Evolutionary conservation across 2,113 vertebrate genomes (phyloP), one percentile per base, ranked within the genome.

Genomic region (Bufo gargarizans): DNA sequence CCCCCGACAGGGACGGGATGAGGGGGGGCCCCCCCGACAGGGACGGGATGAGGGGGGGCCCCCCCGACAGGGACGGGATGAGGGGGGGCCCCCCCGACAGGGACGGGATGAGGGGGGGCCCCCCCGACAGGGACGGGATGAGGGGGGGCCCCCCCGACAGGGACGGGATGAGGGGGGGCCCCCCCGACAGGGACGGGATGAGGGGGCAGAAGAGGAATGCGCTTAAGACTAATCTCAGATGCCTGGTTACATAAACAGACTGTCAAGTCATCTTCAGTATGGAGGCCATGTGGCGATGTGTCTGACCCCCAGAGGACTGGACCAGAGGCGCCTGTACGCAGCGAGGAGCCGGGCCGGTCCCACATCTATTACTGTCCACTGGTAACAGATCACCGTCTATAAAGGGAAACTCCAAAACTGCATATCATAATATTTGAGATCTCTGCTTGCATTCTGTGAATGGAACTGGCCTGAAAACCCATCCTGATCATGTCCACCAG

Each of bases 161-260:
- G 85, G 45, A 86, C 53, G 43, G 3, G 76, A 69, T 77, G 33
- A 47, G 77, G 53, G 77, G 63, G 10, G n/a, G n/a, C n/a, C n/a
- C n/a, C n/a, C 58, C 14, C 16, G 16, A n/a, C n/a, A 33, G 77
- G 85, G 45, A 86, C 53, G 43, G 3, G 76, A 69, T 77, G 33
- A 47, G 77, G 53, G 77, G 63, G 10, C 65, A 16, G 17, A 69
- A 56, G 20, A 72, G 53, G 63, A 86, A 67, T 67, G 74, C 67
- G 65, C 72, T 76, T 50, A 56, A 79, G 14, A 86, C 85, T 79
- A 86, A 86, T 86, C 61, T 86, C 8, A 50, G 61, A 86, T 86
- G 63, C 85, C 80, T 86, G 85, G 76, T 50, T 80, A 80, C 19
- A 80, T 86, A 80, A 79, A 86, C 77, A 86, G 71, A 61, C 22